These are phyloP conservation scores for Nasonia oneida DNA, from an alignment of 2,888 invertebrate species.

Conservation along the genomic window DNA sequence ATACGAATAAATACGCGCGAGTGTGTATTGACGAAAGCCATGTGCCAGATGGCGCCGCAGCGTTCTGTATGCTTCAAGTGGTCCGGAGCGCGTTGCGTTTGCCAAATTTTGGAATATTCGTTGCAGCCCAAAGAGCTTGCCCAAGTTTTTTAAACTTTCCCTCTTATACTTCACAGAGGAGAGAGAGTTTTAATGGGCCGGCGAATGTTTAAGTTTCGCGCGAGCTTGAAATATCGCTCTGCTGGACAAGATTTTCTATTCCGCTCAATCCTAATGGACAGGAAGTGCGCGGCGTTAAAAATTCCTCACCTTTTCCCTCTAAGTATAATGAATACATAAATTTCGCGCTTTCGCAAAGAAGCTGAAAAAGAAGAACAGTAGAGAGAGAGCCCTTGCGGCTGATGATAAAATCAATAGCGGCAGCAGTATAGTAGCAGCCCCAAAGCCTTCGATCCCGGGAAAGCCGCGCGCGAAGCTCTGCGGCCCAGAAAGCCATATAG, in stretches of 20 bases:
- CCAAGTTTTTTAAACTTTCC: background rate
- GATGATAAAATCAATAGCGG: constrained; percentile 54
- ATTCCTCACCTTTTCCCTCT: background rate
- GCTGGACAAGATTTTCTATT: background rate
- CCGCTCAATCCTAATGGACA: background rate
- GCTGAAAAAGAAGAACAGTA: background rate
- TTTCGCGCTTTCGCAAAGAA: background rate
- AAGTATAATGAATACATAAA: background rate
- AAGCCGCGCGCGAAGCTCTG: constrained; percentile 10
- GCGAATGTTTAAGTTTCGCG: background rate
- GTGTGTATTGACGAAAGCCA: constrained; percentile 1
- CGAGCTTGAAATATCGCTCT: background rate
- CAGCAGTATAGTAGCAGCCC: background rate
- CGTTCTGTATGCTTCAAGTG: background rate
- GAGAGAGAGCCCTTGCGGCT: background rate
- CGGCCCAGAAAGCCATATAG: background rate
- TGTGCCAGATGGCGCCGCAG: background rate
- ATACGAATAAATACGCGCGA: constrained; percentile 5
- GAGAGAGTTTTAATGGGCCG: background rate
- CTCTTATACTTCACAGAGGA: background rate
- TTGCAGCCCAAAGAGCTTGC: background rate
- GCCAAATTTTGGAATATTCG: background rate
- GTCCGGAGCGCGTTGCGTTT: background rate
- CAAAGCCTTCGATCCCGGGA: background rate
- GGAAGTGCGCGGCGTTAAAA: background rate